Evolutionary conservation across 1,140 invertebrate species (phyloP).

Genomic region (Aphelenchoides avenae): DNA sequence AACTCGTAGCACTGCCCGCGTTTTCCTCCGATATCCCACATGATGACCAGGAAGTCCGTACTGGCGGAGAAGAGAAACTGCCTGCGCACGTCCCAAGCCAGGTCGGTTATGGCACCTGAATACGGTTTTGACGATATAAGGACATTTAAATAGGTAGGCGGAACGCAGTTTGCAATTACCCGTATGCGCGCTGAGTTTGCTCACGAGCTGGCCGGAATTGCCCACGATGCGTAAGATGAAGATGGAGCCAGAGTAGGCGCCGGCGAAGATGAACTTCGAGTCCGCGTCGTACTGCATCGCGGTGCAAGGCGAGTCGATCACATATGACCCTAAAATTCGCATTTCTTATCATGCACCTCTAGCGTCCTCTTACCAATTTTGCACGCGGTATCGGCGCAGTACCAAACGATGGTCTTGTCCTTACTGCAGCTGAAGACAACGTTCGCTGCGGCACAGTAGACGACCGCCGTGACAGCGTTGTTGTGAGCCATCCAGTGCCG

Average conservation of each 20-base stretch:
- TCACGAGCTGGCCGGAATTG: slow-evolving; percentile 70
- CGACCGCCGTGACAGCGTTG: slow-evolving; percentile 75
- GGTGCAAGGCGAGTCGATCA: slow-evolving; percentile 60
- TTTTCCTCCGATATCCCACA: slow-evolving; percentile 96
- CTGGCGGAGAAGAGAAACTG: slow-evolving; percentile 89
- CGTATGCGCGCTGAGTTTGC: slow-evolving; percentile 88
- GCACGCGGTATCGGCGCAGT: slow-evolving; percentile 75
- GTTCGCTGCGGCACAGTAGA: slow-evolving; percentile 70
- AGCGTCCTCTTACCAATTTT: slow-evolving; percentile 55
- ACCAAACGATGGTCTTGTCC: slow-evolving; percentile 90
- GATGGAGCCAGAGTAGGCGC: slow-evolving; percentile 90
- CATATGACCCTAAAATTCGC: slow-evolving; percentile 39
- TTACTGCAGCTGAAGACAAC: slow-evolving; percentile 86
- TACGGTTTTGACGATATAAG: not conserved
- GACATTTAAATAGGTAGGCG: slow-evolving; percentile 6
- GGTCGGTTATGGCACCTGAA: slow-evolving; percentile 72
- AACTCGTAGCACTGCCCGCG: slow-evolving; percentile 94
- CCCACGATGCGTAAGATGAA: slow-evolving; percentile 83
- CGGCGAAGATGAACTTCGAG: slow-evolving; percentile 91
- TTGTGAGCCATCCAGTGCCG: slow-evolving; percentile 63
- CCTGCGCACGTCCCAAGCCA: slow-evolving; percentile 82
- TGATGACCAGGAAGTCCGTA: slow-evolving; percentile 85
- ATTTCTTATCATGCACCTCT: too few species aligned
- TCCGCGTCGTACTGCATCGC: slow-evolving; percentile 78
- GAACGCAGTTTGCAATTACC: slow-evolving; percentile 59